Percentiles rank a stretch among this genome's conserved stretches.
phyloP scores from a whole-genome alignment of 2,113 vertebrate genomes.

The Thunnus maccoyii region DNA sequence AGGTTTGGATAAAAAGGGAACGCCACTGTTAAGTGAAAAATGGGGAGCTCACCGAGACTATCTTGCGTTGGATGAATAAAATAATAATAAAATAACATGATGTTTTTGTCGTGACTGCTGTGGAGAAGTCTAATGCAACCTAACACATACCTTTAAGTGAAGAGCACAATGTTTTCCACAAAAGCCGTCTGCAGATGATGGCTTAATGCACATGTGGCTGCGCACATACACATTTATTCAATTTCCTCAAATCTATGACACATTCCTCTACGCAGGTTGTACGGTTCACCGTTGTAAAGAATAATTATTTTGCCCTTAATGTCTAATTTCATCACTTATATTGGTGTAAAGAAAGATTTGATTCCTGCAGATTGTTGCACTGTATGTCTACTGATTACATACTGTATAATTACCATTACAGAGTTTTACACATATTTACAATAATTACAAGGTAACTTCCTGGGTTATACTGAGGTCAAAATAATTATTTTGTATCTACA shows the following conservation, averaged over 20 bases:
- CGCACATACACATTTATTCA: background rate
- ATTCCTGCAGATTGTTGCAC: background rate
- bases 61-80: background rate
- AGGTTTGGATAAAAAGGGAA: background rate
- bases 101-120: conserved; percentile 1
- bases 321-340: background rate
- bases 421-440: background rate
- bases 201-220: background rate
- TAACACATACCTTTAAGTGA: conserved; percentile 9
- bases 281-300: background rate
- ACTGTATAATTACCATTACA: background rate
- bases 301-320: background rate
- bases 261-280: background rate
- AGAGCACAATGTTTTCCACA: conserved; percentile 26
- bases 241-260: background rate
- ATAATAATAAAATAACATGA: conserved; percentile 4
- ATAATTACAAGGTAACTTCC: background rate
- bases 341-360: background rate
- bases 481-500: background rate
- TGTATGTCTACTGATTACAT: background rate
- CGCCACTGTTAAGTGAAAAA: conserved; percentile 15
- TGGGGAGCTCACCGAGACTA: conserved; percentile 2
- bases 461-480: background rate
- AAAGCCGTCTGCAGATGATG: conserved; percentile 3
- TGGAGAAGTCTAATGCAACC: background rate